A percentile compares a stretch with the other conserved stretches of the same genome.
These are phyloP conservation scores for Danio albolineatus DNA, from an alignment of 2,797 vertebrate species.

Conservation along the genomic window DNA sequence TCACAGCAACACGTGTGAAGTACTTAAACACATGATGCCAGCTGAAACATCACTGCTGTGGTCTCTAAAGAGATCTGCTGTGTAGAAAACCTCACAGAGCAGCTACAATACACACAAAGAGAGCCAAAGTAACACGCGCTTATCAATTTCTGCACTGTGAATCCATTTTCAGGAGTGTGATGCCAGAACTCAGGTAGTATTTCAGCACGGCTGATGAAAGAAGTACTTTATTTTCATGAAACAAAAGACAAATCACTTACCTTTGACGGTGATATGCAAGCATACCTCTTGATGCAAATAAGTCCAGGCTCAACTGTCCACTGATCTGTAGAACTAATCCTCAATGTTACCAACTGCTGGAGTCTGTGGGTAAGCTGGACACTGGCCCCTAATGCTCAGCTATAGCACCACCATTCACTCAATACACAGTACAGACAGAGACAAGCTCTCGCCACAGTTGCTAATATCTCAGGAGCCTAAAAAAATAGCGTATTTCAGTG, in stretches of 20 bases:
- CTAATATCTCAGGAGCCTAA: slow-evolving; percentile 59
- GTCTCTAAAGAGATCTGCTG: background rate
- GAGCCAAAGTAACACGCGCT: slow-evolving; percentile 57
- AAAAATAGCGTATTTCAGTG: slow-evolving; percentile 31
- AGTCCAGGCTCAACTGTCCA: slow-evolving; percentile 99
- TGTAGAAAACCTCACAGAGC: slow-evolving; percentile 22
- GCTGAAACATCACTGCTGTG: background rate
- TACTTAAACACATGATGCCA: background rate
- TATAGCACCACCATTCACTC: slow-evolving; percentile 68
- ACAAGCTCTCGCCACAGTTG: slow-evolving; percentile 65
- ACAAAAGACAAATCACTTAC: slow-evolving; percentile 91
- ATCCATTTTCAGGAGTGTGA: slow-evolving; percentile 93
- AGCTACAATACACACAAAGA: slow-evolving; percentile 12
- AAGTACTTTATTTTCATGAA: slow-evolving; percentile 52
- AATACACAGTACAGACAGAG: slow-evolving; percentile 63
- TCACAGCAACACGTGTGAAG: background rate
- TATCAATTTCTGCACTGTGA: slow-evolving; percentile 94
- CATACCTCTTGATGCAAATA: slow-evolving; percentile 98
- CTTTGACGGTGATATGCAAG: slow-evolving; percentile 94
- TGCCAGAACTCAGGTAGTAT: slow-evolving; percentile 90
- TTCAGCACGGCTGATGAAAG: slow-evolving; percentile 71
- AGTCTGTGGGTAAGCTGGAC: slow-evolving; percentile 83
- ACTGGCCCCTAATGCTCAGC: slow-evolving; percentile 76
- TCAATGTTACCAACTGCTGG: slow-evolving; percentile 99
- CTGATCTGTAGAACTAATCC: slow-evolving; percentile 99